These are phyloP conservation scores for Gymnopithys bicolor DNA, from an alignment of 2,797 vertebrate genomes.

Conservation along the genomic window DNA sequence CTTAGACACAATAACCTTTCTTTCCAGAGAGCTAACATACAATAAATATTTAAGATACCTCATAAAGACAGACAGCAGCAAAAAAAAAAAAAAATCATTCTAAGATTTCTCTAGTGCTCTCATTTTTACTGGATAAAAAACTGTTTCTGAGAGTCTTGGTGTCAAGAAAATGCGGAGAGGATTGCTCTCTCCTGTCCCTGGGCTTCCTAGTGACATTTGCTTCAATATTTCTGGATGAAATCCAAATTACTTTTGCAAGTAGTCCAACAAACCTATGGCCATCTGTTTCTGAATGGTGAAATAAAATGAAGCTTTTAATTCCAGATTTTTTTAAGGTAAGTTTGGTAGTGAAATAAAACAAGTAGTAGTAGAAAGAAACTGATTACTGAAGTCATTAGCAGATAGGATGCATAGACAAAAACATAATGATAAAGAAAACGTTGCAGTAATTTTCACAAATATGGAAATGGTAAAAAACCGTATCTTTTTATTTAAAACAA, in stretches of 20 bases:
- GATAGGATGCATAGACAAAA: not conserved
- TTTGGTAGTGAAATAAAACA: not conserved
- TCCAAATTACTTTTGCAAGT: not conserved
- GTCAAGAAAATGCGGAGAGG: not conserved
- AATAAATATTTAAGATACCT: not conserved
- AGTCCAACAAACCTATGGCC: not conserved
- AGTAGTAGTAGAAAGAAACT: not conserved
- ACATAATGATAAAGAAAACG: not conserved
- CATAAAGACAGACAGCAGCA: not conserved
- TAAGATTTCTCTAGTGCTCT: not conserved
- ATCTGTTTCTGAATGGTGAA: not conserved
- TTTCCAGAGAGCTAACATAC: not conserved
- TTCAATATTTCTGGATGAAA: not conserved
- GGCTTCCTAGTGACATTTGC: not conserved
- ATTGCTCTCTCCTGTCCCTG: not conserved
- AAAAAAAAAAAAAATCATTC: not conserved
- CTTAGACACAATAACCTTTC: not conserved
- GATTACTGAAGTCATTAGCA: not conserved
- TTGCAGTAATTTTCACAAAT: not conserved
- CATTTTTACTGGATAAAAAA: not conserved
- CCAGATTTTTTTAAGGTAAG: not conserved
- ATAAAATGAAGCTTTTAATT: not conserved
- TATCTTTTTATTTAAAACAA: not conserved
- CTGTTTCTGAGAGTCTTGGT: not conserved
- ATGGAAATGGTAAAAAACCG: not conserved